These are phyloP conservation scores for Ligdia adustata DNA, from an alignment of 2,888 invertebrate genomes.

Conservation along the genomic window DNA sequence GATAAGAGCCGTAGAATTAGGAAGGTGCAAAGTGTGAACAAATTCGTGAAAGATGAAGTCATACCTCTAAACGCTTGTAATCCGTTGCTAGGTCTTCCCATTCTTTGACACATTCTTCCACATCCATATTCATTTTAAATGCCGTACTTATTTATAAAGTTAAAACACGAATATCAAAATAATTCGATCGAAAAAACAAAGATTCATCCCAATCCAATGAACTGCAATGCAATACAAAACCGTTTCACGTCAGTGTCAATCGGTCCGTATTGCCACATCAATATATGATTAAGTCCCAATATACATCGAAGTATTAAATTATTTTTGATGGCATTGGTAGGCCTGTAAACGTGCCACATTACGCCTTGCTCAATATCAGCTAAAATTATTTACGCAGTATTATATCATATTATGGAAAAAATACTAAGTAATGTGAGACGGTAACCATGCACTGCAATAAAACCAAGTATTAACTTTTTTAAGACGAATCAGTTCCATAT, in stretches of 20 bases:
- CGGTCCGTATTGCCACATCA: neutral
- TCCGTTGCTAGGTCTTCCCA: constrained; percentile 92
- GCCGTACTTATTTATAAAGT: constrained; percentile 20
- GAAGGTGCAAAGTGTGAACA: constrained; percentile 22
- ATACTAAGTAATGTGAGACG: too few species aligned
- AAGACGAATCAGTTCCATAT: too few species aligned
- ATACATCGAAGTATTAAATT: too few species aligned
- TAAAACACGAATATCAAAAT: constrained; percentile 29
- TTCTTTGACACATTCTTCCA: constrained; percentile 87
- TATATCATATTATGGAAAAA: too few species aligned
- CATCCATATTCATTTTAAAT: constrained; percentile 72
- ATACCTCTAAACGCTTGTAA: constrained; percentile 92
- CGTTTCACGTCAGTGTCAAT: constrained; percentile 20
- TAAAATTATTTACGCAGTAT: too few species aligned
- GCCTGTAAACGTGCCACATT: too few species aligned
- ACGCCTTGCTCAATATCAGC: too few species aligned
- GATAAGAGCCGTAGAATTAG: neutral
- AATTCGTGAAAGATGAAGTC: constrained; percentile 17
- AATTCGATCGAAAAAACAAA: constrained; percentile 18
- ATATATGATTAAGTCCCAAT: too few species aligned
- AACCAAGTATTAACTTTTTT: too few species aligned
- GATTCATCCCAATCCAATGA: constrained; percentile 10
- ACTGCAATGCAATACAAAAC: neutral
- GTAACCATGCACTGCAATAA: too few species aligned
- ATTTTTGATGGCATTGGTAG: too few species aligned